Base-by-base conservation (phyloP, 2,888 invertebrate genomes). In the Biston stratarius region DNA sequence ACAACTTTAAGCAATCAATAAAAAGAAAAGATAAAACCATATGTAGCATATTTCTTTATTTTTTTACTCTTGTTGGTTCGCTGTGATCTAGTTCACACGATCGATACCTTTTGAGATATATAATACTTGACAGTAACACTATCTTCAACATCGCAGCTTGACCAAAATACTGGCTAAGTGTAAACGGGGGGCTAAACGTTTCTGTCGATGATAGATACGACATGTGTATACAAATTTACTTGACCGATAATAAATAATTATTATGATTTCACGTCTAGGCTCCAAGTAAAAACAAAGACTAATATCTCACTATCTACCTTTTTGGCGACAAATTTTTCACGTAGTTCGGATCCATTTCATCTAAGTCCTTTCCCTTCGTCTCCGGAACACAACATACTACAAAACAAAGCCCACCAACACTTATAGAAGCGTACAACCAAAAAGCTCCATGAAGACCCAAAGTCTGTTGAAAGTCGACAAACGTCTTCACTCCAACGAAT, bases 361-460 rank as follows among this genome's bases (percentile, higher is more conserved):
- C 97, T 77, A 98, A 92, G 83, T 98, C 97, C 77, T 96, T 96
- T 0, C 98, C 98, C 86, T 97, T 98, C 6, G 98, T 98, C 91
- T 98, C 98, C 0, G 98, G 98, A 9, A 98, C 97, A 84, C 96
- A 97, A 81, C 96, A 96, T 5, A 97, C 96, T 0, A 98, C 97
- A 86, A 98, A 98, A 84, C 97, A 96, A 11, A 98, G 92, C 15
- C 97, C 97, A 34, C 96, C 95, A 0, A 97, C 95, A 55, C 97
- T 97, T 81, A 97, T 96, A 61, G 96, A 96, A 0, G 97, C 97
- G 87, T 98, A 98, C 71, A 98, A 92, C 97, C 97, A 98, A 88
- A 98, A 98, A 1, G 97, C 97, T 0, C 97, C 98, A 82, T 97
- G 96, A 42, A 97, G 89, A 0, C 97, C 97, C 38, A 97, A 90